Base-by-base conservation (phyloP, 2,113 vertebrate species). In the Ailurus styani region DNA sequence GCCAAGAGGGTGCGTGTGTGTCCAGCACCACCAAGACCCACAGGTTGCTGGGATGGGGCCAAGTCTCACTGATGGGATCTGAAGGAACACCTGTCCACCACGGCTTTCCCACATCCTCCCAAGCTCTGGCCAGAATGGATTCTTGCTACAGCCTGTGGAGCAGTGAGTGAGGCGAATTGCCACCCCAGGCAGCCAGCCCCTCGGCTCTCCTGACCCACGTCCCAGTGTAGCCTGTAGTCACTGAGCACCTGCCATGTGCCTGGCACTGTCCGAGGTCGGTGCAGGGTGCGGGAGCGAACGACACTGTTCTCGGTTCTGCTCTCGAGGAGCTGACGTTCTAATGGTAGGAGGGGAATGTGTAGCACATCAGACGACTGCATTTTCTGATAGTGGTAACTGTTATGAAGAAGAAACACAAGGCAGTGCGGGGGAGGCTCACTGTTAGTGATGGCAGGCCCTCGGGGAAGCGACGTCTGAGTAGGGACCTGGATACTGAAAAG, bases 321-420 rank as follows among this genome's bases (percentile, higher is more conserved):
- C 34, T 91, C n/a, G 45, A 0, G 5, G 54, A 82, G 21, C 5
- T 50, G 31, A 11, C 6, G 70, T 20, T 73, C 85, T 40, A 42
- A 7, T 0, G 3, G 11, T 10, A 3, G 17, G 3, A 21, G 7
- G 20, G 14, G 0, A 14, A 6, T 1, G 45, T 14, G 5, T 0
- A 9, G 50, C 21, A 57, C 11, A 57, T 47, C 50, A 34, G 73
- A 29, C 7, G 27, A 25, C 11, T 27, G 18, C 21, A 11, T 9
- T 52, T 72, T 27, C 47, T 47, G 73, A 50, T 0, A 45, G 37
- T 1, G 8, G 37, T 2, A 25, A 91, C 8, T 62, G 55, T 23
- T 31, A 9, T 1, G 14, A 52, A 45, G 72, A 66, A 66, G 29
- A 25, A 57, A 34, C 79, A 34, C 6, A 13, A n/a, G 70, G 17